phyloP scores from a whole-genome alignment of 2,888 invertebrate genomes.

The Mystacides longicornis region DNA sequence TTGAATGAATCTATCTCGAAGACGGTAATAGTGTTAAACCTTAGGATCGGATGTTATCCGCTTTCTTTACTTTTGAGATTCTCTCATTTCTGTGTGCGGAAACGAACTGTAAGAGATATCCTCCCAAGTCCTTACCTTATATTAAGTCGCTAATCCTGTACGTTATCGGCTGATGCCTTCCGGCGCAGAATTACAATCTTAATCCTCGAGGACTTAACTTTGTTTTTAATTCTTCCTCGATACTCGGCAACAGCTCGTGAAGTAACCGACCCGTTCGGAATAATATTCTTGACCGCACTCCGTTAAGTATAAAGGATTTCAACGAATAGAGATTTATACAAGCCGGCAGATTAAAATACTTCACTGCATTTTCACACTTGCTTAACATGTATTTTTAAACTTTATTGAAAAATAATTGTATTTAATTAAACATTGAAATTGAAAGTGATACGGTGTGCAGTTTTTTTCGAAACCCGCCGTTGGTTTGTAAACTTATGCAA shows the following conservation, averaged over 20 bases:
- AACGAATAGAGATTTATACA: background rate
- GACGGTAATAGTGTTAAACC: background rate
- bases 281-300: conserved; percentile 1
- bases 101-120: background rate
- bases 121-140: no score
- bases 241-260: conserved; percentile 3
- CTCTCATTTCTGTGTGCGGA: background rate
- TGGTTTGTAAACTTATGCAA: no score
- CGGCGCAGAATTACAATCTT: conserved; percentile 20
- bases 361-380: no score
- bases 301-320: background rate
- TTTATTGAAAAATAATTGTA: no score
- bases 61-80: background rate
- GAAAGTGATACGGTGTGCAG: no score
- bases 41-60: background rate
- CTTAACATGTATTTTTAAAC: no score
- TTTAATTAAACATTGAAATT: no score
- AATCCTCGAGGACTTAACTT: conserved; percentile 20
- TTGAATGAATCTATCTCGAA: no score
- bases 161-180: conserved; percentile 25
- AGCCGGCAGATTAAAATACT: background rate
- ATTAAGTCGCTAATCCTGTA: conserved; percentile 19
- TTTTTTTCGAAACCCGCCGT: no score
- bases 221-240: conserved; percentile 21
- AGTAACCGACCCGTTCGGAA: background rate